Evolutionary conservation across 2,888 invertebrate species (phyloP), one percentile per base, ranked within the genome.

Genomic region (Hermaeophaga mercurialis): DNA sequence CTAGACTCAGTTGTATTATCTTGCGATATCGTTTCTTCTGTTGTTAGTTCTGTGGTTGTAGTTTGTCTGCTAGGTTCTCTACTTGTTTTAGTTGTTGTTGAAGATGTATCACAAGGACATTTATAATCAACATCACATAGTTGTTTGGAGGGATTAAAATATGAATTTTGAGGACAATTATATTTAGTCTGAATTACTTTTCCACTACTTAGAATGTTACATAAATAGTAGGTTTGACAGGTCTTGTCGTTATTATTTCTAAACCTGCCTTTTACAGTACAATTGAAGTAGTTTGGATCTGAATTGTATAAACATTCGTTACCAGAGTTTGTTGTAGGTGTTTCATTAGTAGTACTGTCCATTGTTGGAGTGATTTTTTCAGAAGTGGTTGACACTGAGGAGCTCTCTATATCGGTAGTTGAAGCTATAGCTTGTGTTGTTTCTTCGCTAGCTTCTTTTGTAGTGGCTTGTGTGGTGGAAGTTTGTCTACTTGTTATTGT

Each of bases 221-320:
- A 72, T n/a, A 66, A 41, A 43, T 62, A 70, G 44, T 70, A 71
- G 11, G 56, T 63, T 36, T 55, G 54, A 55, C 72, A 71, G n/a
- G 45, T 62, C 14, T 9, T 68, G 47, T 81, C 81, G 1, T 72
- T 56, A 1, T 72, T 62, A 62, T 82, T 72, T 0, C 79, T 72
- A 34, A 74, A 81, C 62, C 80, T 73, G 1, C 82, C 82, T 0
- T 73, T 75, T 1, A 74, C 54, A 0, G 74, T 68, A 43, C 67
- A 67, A 31, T 6, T 38, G 44, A 66, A 66, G 15, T 58, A 58
- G 15, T 46, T 41, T 1, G 28, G 9, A 18, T 36, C 14, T 8
- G 6, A 3, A 14, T 36, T 36, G 12, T 36, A 36, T 8, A 36
- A 7, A 11, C 57, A 36, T 2, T 36, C 9, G 2, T 36, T 14